Conservation (phyloP, 2,113 vertebrate genomes). For the Pelobates fuscus region DNA sequence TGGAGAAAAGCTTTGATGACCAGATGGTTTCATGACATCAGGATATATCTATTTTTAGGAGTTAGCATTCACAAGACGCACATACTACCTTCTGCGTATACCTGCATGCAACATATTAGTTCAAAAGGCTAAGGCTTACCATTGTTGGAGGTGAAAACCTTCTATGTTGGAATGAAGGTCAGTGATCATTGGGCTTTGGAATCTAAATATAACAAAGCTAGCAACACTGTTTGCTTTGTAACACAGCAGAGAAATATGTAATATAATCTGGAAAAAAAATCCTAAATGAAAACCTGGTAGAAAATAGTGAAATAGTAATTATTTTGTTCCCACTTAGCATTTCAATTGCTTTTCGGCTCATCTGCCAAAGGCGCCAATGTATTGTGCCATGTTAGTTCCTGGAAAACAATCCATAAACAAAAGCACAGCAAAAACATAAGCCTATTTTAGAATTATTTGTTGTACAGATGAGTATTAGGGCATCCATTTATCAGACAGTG, state of each 20-base stretch:
- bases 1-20: slow-evolving; percentile 46
- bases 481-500: too few species aligned
- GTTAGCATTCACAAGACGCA: slow-evolving; percentile 15
- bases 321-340: slow-evolving; percentile 1
- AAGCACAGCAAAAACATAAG: slow-evolving; percentile 4
- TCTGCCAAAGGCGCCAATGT: background rate
- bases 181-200: background rate
- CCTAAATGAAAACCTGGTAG: background rate
- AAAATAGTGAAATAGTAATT: slow-evolving; percentile 3
- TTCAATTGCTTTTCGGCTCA: background rate
- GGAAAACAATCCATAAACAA: background rate
- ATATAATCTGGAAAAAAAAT: background rate
- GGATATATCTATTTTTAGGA: slow-evolving; percentile 42
- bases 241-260: background rate
- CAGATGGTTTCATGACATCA: slow-evolving; percentile 43
- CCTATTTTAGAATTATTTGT: background rate
- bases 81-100: background rate
- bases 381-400: slow-evolving; percentile 1
- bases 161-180: background rate
- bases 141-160: background rate
- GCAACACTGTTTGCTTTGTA: background rate
- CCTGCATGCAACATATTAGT: slow-evolving; percentile 7
- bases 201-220: background rate
- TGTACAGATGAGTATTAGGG: too few species aligned
- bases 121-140: background rate